Conservation (phyloP, 1,140 invertebrate species). For the Drosophila lini region DNA sequence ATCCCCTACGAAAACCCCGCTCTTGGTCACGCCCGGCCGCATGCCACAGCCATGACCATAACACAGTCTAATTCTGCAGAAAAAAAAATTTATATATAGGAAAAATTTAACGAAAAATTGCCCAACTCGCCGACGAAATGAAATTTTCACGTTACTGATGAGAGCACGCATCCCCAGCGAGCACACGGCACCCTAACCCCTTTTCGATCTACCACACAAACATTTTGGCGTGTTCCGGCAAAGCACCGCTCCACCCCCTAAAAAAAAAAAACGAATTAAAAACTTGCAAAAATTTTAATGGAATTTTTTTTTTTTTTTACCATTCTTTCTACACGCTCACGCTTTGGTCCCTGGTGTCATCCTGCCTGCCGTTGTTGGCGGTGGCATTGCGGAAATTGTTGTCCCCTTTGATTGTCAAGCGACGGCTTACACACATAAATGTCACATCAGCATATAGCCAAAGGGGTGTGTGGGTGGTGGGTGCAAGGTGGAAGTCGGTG, state of each 20-base stretch:
- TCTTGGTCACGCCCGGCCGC: constrained; percentile 14
- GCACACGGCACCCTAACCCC: constrained; percentile 43
- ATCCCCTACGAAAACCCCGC: not conserved
- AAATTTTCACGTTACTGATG: constrained; percentile 74
- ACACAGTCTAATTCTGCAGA: constrained; percentile 44
- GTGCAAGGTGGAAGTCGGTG: not conserved
- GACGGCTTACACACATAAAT: constrained; percentile 76
- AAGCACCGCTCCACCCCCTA: constrained; percentile 1
- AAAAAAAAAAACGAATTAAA: constrained; percentile 68
- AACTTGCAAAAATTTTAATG: constrained; percentile 81
- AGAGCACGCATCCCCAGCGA: constrained; percentile 58
- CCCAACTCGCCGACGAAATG: constrained; percentile 61
- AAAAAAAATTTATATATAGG: constrained; percentile 45
- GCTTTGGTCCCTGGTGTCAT: constrained; percentile 43
- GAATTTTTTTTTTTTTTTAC: constrained; percentile 66
- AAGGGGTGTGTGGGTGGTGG: constrained; percentile 2
- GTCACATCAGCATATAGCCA: constrained; percentile 58
- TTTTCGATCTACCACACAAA: constrained; percentile 72
- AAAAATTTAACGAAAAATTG: constrained; percentile 58
- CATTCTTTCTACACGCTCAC: constrained; percentile 32
- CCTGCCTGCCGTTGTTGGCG: constrained; percentile 47
- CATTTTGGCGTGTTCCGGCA: constrained; percentile 53
- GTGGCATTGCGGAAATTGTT: constrained; percentile 72
- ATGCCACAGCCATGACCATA: constrained; percentile 47
- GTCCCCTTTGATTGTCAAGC: constrained; percentile 78